These are phyloP conservation scores for Diplodus puntazzo DNA, from an alignment of 2,797 vertebrate species.

Conservation along the genomic window DNA sequence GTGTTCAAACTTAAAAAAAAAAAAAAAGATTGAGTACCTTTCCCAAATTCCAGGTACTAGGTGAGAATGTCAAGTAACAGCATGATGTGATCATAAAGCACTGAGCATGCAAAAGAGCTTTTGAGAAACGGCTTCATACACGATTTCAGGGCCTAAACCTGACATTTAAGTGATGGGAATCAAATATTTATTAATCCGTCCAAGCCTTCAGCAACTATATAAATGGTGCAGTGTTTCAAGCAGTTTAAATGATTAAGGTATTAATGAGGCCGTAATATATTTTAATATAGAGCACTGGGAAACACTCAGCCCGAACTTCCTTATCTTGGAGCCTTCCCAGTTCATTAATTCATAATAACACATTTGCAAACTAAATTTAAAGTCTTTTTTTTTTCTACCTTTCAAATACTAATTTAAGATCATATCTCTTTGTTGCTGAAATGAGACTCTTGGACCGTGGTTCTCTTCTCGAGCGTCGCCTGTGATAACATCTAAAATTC, in stretches of 20 bases:
- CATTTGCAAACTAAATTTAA: conserved; percentile 58
- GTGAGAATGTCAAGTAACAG: background rate
- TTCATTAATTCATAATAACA: conserved; percentile 68
- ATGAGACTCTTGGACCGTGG: conserved; percentile 2
- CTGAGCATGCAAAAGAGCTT: background rate
- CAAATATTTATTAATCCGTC: conserved; percentile 36
- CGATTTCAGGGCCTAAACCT: background rate
- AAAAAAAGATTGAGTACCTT: no score
- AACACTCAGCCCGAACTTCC: conserved; percentile 30
- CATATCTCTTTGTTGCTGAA: conserved; percentile 31
- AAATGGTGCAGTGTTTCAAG: conserved; percentile 35
- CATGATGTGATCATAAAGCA: conserved; percentile 5
- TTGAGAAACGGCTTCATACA: background rate
- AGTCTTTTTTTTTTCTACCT: conserved; percentile 8
- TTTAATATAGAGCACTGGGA: conserved; percentile 48
- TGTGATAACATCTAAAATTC: conserved; percentile 32
- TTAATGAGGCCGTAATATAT: conserved; percentile 55
- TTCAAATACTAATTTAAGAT: conserved; percentile 53
- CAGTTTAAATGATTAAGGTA: conserved; percentile 53
- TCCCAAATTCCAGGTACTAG: no score
- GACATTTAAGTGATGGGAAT: conserved; percentile 23
- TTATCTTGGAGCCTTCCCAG: conserved; percentile 54
- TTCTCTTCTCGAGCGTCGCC: conserved; percentile 4
- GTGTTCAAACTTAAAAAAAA: no score
- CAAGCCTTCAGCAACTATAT: conserved; percentile 37